Percentiles rank a stretch among this genome's conserved stretches.
Evolutionary conservation across 2,888 invertebrate species (phyloP).

Genomic region (Hyppa rectilinea): DNA sequence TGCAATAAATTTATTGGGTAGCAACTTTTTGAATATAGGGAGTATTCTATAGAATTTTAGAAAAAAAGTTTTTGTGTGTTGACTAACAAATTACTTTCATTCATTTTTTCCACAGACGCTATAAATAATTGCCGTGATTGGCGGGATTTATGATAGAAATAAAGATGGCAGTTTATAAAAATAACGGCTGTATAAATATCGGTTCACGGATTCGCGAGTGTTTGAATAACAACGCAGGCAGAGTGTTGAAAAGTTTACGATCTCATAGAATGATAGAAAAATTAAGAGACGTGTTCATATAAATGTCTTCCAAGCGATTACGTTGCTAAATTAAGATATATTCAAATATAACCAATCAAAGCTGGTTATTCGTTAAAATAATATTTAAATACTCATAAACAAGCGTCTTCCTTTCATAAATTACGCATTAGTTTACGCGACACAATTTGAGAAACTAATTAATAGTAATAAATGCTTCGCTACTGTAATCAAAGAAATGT

Average conservation of each 20-base stretch:
- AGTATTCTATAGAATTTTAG: conserved; percentile 36
- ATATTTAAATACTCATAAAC: conserved; percentile 38
- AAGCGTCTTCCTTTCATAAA: conserved; percentile 49
- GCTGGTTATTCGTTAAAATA: conserved; percentile 18
- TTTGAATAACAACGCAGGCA: conserved; percentile 59
- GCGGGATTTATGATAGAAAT: conserved; percentile 64
- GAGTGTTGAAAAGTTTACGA: conserved; percentile 62
- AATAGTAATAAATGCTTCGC: conserved; percentile 23
- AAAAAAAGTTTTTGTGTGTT: conserved; percentile 46
- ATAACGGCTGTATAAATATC: conserved; percentile 58
- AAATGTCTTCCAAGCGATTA: conserved; percentile 55
- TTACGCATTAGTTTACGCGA: conserved; percentile 18
- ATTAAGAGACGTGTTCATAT: conserved; percentile 55
- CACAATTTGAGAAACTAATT: conserved; percentile 16
- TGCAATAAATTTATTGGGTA: conserved; percentile 75
- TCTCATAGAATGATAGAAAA: conserved; percentile 64
- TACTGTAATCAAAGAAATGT: neutral
- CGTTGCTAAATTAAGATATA: conserved; percentile 51
- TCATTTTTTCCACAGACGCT: conserved; percentile 48
- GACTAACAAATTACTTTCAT: conserved; percentile 62
- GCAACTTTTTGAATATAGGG: conserved; percentile 68
- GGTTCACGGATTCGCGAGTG: conserved; percentile 54
- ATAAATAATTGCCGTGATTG: conserved; percentile 66
- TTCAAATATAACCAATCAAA: conserved; percentile 51
- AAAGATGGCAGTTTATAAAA: conserved; percentile 64